These are phyloP conservation scores for Melanotaenia nigrans DNA, from an alignment of 2,797 vertebrate genomes.

Conservation along the genomic window DNA sequence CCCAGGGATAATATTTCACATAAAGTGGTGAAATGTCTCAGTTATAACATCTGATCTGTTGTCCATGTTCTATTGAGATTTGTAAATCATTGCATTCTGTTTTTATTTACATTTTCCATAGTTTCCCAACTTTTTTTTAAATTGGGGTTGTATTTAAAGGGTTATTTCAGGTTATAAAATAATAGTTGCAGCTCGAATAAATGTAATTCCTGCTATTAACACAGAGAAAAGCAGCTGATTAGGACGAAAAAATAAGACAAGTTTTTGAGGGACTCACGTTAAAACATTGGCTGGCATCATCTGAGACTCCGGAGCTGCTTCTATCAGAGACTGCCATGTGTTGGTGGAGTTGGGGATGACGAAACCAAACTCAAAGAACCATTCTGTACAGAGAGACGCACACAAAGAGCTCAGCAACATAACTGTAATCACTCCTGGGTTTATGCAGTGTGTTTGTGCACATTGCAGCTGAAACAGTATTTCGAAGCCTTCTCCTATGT, in stretches of 20 bases:
- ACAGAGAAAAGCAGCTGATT: not conserved
- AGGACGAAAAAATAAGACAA: not conserved
- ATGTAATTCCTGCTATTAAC: not conserved
- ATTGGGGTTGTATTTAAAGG: not conserved
- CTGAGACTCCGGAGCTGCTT: slow-evolving; percentile 98
- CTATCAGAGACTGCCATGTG: slow-evolving; percentile 99
- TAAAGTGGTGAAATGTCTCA: not conserved
- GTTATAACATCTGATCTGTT: not conserved
- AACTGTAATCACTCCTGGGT: not conserved
- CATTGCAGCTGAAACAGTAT: not conserved
- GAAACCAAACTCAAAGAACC: slow-evolving; percentile 99
- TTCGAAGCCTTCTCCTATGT: slow-evolving; percentile 21
- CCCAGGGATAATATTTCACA: not conserved
- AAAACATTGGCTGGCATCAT: slow-evolving; percentile 99
- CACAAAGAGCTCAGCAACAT: slow-evolving; percentile 5
- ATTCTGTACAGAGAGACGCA: slow-evolving; percentile 83
- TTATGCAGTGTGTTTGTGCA: not conserved
- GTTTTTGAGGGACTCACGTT: slow-evolving; percentile 87
- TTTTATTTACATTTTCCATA: not conserved
- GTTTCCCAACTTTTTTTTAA: not conserved
- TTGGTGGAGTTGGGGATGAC: slow-evolving; percentile 99
- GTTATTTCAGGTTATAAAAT: not conserved
- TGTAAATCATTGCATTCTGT: not conserved
- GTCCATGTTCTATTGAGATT: not conserved
- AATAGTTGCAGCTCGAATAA: not conserved